Conservation (phyloP, 2,797 vertebrate species). For the Oceanodroma leucorhoa region DNA sequence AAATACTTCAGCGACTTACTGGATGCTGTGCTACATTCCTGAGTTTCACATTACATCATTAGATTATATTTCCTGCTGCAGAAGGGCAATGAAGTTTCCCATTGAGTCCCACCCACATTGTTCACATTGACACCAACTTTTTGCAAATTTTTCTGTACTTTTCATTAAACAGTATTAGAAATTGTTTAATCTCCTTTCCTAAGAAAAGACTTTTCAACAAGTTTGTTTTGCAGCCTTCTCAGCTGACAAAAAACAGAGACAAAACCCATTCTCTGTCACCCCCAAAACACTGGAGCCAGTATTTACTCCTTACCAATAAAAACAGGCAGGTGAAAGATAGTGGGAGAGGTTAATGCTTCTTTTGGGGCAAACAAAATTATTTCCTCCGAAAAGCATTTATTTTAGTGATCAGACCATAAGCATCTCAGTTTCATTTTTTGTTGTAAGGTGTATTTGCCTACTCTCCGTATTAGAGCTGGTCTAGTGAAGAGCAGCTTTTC, state of each 20-base stretch:
- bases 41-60: conserved; percentile 51
- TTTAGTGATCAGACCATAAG: background rate
- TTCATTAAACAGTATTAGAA: background rate
- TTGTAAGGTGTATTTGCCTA: background rate
- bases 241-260: background rate
- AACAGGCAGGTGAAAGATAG: background rate
- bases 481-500: background rate
- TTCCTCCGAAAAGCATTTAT: background rate
- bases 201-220: background rate
- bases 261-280: background rate
- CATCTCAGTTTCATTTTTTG: background rate
- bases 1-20: conserved; percentile 11
- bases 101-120: background rate
- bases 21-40: background rate
- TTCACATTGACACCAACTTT: background rate
- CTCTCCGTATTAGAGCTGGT: background rate
- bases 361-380: background rate
- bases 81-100: conserved; percentile 15
- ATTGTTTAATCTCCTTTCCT: background rate
- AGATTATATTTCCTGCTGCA: conserved; percentile 37
- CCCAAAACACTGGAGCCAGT: background rate
- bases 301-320: background rate
- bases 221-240: background rate
- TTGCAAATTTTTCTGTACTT: background rate
- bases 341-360: background rate